Base-by-base conservation (phyloP, 1,140 invertebrate species). In the Conopomorpha cramerella region DNA sequence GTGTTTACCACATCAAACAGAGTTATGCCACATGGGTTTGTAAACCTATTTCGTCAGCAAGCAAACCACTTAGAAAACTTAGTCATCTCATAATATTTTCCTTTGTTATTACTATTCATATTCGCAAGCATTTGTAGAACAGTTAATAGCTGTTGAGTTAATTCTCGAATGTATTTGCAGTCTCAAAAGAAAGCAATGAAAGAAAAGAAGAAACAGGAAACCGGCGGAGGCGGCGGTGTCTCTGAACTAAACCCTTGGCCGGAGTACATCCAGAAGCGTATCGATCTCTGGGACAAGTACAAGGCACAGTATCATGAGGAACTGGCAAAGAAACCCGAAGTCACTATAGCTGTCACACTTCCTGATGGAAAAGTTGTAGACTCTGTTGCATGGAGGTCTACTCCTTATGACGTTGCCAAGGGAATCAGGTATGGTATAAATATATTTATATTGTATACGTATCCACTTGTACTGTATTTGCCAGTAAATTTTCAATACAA, bases 341-440 rank as follows among this genome's bases (percentile, higher is more conserved):
- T 80, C 29, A 80, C 86, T 23, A 96, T 98, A 57, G 89, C 86
- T 41, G 82, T 95, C 1, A 93, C 88, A 0, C 60, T 95, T 11
- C 91, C 91, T 3, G 92, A 96, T 84, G 92, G 92, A 0, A 93
- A 93, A 68, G 80, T 85, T 29, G 77, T 98, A 3, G 83, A 91
- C 38, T 96, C 82, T 1, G 79, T 90, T 44, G 89, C 95, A 1
- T 99, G 96, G 96, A 85, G 85, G 43, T 96, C 92, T 2, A 94
- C 93, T 11, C 95, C 97, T 2, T 96, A 94, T 67, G 88, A 98
- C 52, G 80, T 99, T 27, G 97, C 97, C 3, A 87, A 86, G 57
- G 86, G 89, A 31, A 98, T 99, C 41, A 89, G 87, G 86, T 88
- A n/a, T n/a, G n/a, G n/a, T n/a, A n/a, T n/a, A n/a, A n/a, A n/a